Evolutionary conservation across 2,113 vertebrate genomes (phyloP).

Genomic region (Lutjanus erythropterus): DNA sequence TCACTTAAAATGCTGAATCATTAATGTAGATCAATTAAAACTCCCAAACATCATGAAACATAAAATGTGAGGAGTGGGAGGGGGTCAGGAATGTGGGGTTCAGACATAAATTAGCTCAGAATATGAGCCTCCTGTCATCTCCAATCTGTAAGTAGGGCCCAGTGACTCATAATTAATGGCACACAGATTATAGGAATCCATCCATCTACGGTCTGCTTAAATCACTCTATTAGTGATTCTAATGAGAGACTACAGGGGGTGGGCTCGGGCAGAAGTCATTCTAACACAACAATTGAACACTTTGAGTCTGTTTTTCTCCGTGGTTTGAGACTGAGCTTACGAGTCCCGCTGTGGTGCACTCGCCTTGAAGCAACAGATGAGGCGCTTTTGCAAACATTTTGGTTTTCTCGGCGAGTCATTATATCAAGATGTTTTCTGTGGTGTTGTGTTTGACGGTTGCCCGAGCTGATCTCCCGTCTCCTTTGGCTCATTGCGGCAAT

Average conservation of each 20-base stretch:
- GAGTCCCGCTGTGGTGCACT: conserved; percentile 11
- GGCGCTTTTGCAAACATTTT: conserved; percentile 59
- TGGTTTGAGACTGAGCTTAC: conserved; percentile 2
- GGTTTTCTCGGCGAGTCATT: conserved; percentile 36
- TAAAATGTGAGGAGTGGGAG: conserved; percentile 46
- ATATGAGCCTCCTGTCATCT: conserved; percentile 74
- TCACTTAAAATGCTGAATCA: conserved; percentile 24
- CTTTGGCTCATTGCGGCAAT: conserved; percentile 58
- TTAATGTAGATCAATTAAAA: conserved; percentile 53
- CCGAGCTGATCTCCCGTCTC: conserved; percentile 57
- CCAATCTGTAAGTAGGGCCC: conserved; percentile 58
- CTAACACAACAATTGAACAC: conserved; percentile 24
- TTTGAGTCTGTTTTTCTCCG: conserved; percentile 45
- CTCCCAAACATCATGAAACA: conserved; percentile 28
- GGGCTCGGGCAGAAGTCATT: conserved; percentile 21
- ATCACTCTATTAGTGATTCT: conserved; percentile 61
- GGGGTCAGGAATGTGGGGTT: conserved; percentile 71
- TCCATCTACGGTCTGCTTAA: conserved; percentile 62
- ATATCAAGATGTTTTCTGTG: conserved; percentile 61
- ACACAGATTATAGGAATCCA: conserved; percentile 71
- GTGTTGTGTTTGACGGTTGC: conserved; percentile 26
- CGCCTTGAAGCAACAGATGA: conserved; percentile 39
- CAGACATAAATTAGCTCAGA: conserved; percentile 75
- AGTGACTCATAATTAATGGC: conserved; percentile 76
- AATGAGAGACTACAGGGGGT: conserved; percentile 46